A percentile compares a stretch with the other conserved stretches of the same genome.
These are phyloP conservation scores for Chloropsis hardwickii DNA, from an alignment of 2,113 vertebrate genomes.

Conservation along the genomic window DNA sequence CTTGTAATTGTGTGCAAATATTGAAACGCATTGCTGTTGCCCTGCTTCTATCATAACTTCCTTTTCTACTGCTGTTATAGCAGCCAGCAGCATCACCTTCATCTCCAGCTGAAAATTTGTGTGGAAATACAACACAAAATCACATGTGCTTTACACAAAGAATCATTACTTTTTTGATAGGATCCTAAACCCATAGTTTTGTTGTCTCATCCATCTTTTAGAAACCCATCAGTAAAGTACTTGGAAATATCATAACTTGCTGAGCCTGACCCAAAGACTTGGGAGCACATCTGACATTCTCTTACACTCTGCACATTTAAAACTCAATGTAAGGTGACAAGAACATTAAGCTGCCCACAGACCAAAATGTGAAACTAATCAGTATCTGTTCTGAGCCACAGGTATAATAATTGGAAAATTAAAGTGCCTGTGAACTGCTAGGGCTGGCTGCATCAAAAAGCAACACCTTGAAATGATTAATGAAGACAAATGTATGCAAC, in stretches of 20 bases:
- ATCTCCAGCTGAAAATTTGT: background rate
- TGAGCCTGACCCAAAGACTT: constrained; percentile 15
- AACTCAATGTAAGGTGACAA: constrained; percentile 71
- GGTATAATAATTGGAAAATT: constrained; percentile 68
- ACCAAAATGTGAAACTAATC: constrained; percentile 75
- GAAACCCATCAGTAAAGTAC: background rate
- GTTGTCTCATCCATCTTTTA: constrained; percentile 40
- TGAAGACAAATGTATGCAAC: constrained; percentile 74
- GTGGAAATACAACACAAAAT: background rate
- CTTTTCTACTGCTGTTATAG: background rate
- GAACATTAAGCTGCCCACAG: constrained; percentile 68
- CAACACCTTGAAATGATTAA: constrained; percentile 70
- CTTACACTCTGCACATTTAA: constrained; percentile 36
- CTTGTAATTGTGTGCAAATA: constrained; percentile 20
- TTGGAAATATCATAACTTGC: constrained; percentile 1
- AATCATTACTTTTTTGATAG: background rate
- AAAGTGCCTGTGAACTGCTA: constrained; percentile 49
- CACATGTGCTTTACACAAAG: background rate
- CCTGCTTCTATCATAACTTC: background rate
- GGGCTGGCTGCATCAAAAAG: constrained; percentile 53
- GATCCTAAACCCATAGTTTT: background rate
- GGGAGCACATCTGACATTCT: constrained; percentile 30
- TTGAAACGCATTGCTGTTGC: background rate
- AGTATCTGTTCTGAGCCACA: constrained; percentile 70
- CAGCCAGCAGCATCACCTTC: background rate